Conservation (phyloP, 2,888 invertebrate species). For the Papilio demoleus region DNA sequence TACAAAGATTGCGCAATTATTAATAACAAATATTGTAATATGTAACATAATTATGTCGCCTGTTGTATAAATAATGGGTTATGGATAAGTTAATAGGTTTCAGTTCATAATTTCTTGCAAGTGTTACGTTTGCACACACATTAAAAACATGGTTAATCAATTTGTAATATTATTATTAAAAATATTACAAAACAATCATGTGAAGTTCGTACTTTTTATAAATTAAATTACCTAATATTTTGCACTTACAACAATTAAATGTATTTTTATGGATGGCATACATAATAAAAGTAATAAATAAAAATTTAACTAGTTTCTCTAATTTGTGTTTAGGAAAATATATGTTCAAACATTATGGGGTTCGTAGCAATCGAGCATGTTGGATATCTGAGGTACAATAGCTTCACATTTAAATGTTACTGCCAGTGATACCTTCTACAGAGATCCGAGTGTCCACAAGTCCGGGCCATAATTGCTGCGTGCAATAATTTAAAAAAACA, state of each 20-base stretch:
- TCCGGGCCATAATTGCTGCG: constrained; percentile 83
- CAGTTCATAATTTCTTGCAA: not conserved
- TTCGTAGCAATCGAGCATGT: constrained; percentile 38
- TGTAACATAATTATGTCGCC: not conserved
- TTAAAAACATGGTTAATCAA: not conserved
- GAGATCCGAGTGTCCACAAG: constrained; percentile 85
- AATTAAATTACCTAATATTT: not conserved
- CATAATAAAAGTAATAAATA: constrained; percentile 11
- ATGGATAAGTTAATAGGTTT: not conserved
- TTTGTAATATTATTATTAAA: not conserved
- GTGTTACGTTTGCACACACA: not conserved
- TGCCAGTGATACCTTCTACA: constrained; percentile 85
- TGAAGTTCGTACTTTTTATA: not conserved
- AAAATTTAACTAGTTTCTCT: constrained; percentile 14
- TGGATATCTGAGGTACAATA: constrained; percentile 46
- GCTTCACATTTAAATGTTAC: constrained; percentile 75
- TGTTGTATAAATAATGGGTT: not conserved
- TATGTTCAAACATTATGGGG: not conserved
- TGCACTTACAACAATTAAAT: constrained; percentile 1
- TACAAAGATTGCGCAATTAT: too few relatives aligned
- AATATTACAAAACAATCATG: not conserved
- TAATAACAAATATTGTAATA: too few relatives aligned
- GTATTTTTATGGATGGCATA: constrained; percentile 12
- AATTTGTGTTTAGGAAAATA: constrained; percentile 11
- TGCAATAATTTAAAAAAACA: constrained; percentile 72